A percentile compares a stretch with the other conserved stretches of the same genome.
Conservation (phyloP, 2,888 invertebrate genomes). For the Tiliacea aurago region DNA sequence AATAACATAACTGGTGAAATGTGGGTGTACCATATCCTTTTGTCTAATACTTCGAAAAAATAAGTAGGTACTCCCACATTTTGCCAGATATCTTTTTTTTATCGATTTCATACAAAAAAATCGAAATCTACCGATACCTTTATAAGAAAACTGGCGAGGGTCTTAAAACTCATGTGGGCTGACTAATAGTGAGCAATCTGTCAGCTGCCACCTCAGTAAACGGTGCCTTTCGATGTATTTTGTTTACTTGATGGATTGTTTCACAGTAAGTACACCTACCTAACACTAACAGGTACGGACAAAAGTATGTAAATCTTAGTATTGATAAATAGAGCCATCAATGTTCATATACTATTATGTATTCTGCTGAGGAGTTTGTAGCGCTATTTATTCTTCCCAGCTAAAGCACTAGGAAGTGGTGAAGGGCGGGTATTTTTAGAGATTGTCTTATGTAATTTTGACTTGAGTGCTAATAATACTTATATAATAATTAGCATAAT, state of each 20-base stretch:
- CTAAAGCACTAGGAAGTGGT: too few relatives aligned
- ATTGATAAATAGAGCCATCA: neutral
- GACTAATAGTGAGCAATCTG: conserved; percentile 20
- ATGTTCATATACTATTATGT: neutral
- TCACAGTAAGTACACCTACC: conserved; percentile 14
- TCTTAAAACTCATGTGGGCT: neutral
- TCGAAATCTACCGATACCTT: neutral
- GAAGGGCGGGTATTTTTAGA: too few relatives aligned
- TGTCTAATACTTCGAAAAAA: too few relatives aligned
- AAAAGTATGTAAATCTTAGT: neutral
- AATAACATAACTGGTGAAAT: neutral
- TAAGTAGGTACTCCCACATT: neutral
- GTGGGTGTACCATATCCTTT: neutral
- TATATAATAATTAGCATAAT: too few relatives aligned
- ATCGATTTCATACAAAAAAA: neutral
- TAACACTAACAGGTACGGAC: neutral
- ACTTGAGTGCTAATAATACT: too few relatives aligned
- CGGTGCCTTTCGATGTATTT: conserved; percentile 12
- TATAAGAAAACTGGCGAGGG: neutral
- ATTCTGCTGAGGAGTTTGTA: too few relatives aligned
- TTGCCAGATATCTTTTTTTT: neutral
- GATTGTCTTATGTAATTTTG: too few relatives aligned
- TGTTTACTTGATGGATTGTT: conserved; percentile 43
- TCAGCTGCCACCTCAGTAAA: conserved; percentile 28
- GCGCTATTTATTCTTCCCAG: too few relatives aligned